phyloP scores from a whole-genome alignment of 2,888 invertebrate species.

The Mamestra brassicae region DNA sequence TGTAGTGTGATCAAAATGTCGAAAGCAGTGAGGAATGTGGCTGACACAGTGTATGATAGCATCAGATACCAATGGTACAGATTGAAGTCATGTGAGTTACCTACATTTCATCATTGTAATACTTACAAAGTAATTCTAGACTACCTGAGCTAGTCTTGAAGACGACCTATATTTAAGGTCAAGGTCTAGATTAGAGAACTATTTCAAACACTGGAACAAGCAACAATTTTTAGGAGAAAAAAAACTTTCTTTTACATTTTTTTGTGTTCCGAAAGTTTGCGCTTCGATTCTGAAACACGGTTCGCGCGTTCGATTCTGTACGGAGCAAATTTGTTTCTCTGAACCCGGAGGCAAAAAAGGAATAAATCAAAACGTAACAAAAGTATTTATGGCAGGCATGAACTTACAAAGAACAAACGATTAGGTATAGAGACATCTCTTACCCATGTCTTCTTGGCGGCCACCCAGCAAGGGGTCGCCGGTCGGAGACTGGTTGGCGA shows the following conservation, averaged over 20 bases:
- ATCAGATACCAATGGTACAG: slow-evolving; percentile 82
- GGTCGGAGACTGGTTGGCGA: neutral
- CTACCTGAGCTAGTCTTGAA: neutral
- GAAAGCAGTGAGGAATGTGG: slow-evolving; percentile 70
- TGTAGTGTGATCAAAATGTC: slow-evolving; percentile 73
- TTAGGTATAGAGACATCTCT: neutral
- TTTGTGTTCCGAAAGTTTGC: neutral
- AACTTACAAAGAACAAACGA: neutral
- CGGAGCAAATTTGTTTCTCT: neutral
- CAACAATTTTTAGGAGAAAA: neutral
- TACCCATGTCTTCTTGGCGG: slow-evolving; percentile 8
- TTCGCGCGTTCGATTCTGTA: slow-evolving; percentile 1
- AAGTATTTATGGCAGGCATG: neutral
- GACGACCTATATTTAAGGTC: neutral
- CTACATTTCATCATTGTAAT: neutral
- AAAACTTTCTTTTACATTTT: neutral
- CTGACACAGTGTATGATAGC: slow-evolving; percentile 74
- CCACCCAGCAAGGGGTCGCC: slow-evolving; percentile 7
- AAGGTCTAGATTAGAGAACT: neutral
- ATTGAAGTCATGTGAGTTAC: slow-evolving; percentile 85
- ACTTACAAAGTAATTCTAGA: neutral
- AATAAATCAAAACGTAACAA: neutral
- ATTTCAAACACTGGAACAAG: neutral
- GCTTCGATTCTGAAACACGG: neutral
- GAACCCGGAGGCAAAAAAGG: neutral